Base-by-base conservation (phyloP, 2,113 vertebrate genomes). In the Semicossyphus pulcher region DNA sequence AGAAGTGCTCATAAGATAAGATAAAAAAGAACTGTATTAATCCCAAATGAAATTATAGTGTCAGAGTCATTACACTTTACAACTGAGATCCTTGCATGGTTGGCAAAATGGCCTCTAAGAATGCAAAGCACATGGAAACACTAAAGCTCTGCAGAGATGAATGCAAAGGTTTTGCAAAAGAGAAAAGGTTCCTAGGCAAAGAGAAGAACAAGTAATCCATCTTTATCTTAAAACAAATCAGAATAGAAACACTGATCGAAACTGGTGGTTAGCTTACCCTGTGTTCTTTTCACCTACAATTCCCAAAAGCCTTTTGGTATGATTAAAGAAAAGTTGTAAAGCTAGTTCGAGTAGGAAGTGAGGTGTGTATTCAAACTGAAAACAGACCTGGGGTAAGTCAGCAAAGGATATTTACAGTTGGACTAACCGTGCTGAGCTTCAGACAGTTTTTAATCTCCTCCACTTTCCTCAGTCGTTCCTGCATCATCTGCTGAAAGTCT, bases 361-460 rank as follows among this genome's bases (percentile, higher is more conserved):
- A n/a, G n/a, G n/a, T n/a, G n/a, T n/a, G n/a, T n/a, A n/a, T 14
- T 14, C 37, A 39, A 14, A 39, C 16, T 42, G 16, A 18, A 18
- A 15, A 36, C 52, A n/a, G n/a, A n/a, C n/a, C n/a, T n/a, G n/a
- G n/a, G n/a, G n/a, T n/a, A n/a, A n/a, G n/a, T n/a, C n/a, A n/a
- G n/a, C n/a, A n/a, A n/a, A n/a, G 4, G 4, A 14, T 14, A 4
- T 37, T 11, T 21, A 10, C 8, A 23, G 2, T 12, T 23, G 10
- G 3, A 44, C 58, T 84, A 60, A 93, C 92, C 3, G 18, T 57
- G 56, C 88, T 86, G 15, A 89, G 82, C 48, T 87, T 75, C 32
- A 93, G 23, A 26, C 73, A 78, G 26, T 56, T 78, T 59, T 80
- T 79, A 58, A 93, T 89, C 85, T 92, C 90, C 53, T 91, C 89